Evolutionary conservation across 2,113 vertebrate genomes (phyloP).

Genomic region (Dasypus novemcinctus): DNA sequence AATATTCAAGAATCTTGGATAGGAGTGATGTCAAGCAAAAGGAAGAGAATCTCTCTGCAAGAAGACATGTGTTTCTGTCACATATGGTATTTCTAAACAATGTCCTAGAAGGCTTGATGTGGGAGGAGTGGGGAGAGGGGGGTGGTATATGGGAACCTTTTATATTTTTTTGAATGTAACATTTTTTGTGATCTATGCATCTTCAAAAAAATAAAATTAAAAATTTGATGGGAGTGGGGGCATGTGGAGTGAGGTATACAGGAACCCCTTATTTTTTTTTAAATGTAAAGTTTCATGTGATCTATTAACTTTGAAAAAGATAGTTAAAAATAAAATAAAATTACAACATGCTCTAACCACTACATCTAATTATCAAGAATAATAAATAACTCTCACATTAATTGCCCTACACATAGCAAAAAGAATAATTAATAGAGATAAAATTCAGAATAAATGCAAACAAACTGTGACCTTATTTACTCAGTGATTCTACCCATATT

Average conservation of each 20-base stretch:
- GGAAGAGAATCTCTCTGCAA: not conserved
- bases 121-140: too few relatives aligned
- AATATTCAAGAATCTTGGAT: not conserved
- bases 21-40: not conserved
- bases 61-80: not conserved
- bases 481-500: not conserved
- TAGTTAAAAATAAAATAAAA: too few relatives aligned
- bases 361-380: slow-evolving; percentile 34
- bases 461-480: not conserved
- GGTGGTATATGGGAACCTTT: too few relatives aligned
- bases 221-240: too few relatives aligned
- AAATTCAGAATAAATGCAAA: not conserved
- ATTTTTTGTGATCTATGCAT: too few relatives aligned
- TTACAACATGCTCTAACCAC: slow-evolving; percentile 1
- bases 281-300: too few relatives aligned
- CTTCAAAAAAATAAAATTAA: too few relatives aligned
- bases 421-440: slow-evolving; percentile 35
- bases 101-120: not conserved
- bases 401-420: slow-evolving; percentile 49
- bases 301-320: too few relatives aligned
- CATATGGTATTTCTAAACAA: not conserved
- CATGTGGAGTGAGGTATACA: too few relatives aligned
- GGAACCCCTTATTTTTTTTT: too few relatives aligned
- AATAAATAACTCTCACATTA: slow-evolving; percentile 47
- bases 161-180: too few relatives aligned